Evolutionary conservation across 2,888 invertebrate genomes (phyloP), one percentile per base, ranked within the genome.

Genomic region (Caenorhabditis sp.): DNA sequence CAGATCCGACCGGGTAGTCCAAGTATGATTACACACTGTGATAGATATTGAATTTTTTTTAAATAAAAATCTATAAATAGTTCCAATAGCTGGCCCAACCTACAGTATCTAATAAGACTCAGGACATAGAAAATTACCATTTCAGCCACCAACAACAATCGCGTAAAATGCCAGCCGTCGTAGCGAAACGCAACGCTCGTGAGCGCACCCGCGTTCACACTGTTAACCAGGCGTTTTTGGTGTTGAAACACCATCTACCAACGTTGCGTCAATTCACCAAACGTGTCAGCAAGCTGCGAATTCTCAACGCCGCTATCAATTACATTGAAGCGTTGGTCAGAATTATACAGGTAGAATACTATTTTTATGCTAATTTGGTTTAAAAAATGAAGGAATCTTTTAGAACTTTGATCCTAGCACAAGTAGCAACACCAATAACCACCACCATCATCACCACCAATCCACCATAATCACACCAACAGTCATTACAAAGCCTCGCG

Each of bases 141-240:
- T 38, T 7, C 14, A 10, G 7, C 38, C 14, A 10, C n/a, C 8
- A 25, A 26, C 20, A 56, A 56, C 56, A 20, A 25, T 8, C n/a
- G 25, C 10, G 57, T 3, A 61, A 71, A 25, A 73, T 74, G 67
- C 75, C 77, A 8, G 70, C 72, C 56, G 74, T 82, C 10, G 86
- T 87, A 59, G 87, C 86, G 43, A 86, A 85, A 62, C 70, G 87
- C n/a, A 87, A 87, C 64, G 87, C 86, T 2, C 70, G 87, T 14
- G 87, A 87, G 60, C 69, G 87, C 21, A 83, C 84, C 2, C 70
- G 87, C 4, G 86, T 87, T 25, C 84, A 85, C 59, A 85, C 83
- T 5, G 84, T 83, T 17, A 84, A 84, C 69, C 80, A 84, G 78
- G 83, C 84, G 2, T 87, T 87, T 60, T 65, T 61, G n/a, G 61